Base-by-base conservation (phyloP, 1,140 invertebrate genomes). In the Orius insidiosus region DNA sequence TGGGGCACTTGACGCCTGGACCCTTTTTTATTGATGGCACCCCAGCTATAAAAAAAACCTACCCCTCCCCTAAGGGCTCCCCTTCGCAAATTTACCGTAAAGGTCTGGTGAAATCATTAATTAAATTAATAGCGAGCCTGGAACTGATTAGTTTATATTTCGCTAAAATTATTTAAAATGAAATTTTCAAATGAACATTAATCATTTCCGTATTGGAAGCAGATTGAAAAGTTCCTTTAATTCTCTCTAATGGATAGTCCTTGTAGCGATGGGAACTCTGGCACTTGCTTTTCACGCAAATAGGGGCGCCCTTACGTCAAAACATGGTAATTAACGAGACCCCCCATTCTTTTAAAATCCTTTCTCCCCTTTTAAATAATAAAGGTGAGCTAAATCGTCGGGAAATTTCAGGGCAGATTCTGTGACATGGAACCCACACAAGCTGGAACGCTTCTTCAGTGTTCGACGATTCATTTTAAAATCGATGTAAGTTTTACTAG, bases 351-450 rank as follows among this genome's bases (percentile, higher is more conserved):
- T 5, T 14, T 24, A 4, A 24, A 24, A 31, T 18, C 19, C 19
- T 18, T 33, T 45, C 5, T 33, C 24, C 24, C 24, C 24, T 24
- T 24, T 24, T 24, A 24, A n/a, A n/a, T n/a, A n/a, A n/a, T n/a
- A n/a, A 24, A 24, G 24, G 24, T 24, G 24, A 24, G 24, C 32
- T 14, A 15, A 9, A 45, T 32, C 35, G 3, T n/a, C n/a, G 9
- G 59, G 52, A 46, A 47, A 53, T 70, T 74, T 14, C 68, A 94
- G 92, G 55, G 90, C 90, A 44, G 76, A 96, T 58, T 97, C 93
- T 1, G 82, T 98, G 36, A 98, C 93, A 37, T 98, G 95, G 95
- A 98, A 99, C 68, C 95, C 95, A 13, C 95, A 99, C 63, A 98
- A 98, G 66, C 71, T 98, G 90, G 92, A 5, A 82, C 87, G 1